These are phyloP conservation scores for Tachuris rubrigastra DNA, from an alignment of 2,113 vertebrate genomes.

Conservation along the genomic window DNA sequence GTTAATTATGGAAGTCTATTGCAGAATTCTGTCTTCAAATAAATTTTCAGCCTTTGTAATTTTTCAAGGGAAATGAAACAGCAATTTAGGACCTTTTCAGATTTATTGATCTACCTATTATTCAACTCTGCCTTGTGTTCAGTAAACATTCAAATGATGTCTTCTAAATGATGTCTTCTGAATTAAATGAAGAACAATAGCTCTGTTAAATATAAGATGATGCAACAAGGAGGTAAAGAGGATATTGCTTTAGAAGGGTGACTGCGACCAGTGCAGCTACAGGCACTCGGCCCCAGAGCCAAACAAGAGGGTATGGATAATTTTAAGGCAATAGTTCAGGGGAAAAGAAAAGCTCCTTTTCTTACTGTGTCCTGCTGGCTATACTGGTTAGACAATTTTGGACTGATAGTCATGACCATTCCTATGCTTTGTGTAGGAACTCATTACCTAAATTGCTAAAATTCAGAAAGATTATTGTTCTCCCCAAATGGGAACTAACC, in stretches of 20 bases:
- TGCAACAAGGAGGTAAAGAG: not conserved
- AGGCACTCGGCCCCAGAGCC: not conserved
- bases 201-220: not conserved
- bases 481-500: not conserved
- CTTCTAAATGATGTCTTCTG: not conserved
- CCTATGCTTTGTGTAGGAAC: not conserved
- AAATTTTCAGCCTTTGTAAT: not conserved
- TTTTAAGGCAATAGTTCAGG: not conserved
- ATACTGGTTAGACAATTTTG: not conserved
- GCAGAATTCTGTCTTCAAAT: not conserved
- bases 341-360: not conserved
- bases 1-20: slow-evolving; percentile 23
- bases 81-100: not conserved
- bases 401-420: not conserved
- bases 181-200: not conserved
- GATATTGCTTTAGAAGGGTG: not conserved
- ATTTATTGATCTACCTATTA: not conserved
- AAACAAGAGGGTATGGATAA: not conserved
- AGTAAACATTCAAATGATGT: not conserved
- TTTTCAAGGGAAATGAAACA: not conserved
- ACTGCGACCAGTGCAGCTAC: not conserved
- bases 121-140: not conserved
- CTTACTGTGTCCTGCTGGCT: not conserved
- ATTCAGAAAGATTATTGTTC: not conserved
- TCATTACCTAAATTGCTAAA: not conserved